phyloP scores from a whole-genome alignment of 2,888 invertebrate species.

The Pterostichus madidus region DNA sequence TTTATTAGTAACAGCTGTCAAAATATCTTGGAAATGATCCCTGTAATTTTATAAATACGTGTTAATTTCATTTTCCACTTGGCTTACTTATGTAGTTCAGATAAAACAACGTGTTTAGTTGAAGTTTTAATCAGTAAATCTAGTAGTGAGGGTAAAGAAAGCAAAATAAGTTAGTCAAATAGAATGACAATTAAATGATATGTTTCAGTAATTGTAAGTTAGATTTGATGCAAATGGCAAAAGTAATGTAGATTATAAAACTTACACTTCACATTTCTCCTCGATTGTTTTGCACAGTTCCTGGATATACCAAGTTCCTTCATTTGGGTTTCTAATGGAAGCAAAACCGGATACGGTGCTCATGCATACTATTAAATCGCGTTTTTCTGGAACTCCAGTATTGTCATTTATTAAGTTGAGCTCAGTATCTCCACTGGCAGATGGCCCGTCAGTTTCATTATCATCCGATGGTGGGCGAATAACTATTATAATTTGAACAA shows the following conservation, averaged over 20 bases:
- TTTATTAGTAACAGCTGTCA: slow-evolving; percentile 26
- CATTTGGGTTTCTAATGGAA: slow-evolving; percentile 72
- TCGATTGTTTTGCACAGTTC: slow-evolving; percentile 73
- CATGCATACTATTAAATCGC: slow-evolving; percentile 73
- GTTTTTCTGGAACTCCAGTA: slow-evolving; percentile 69
- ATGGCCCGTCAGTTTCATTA: slow-evolving; percentile 65
- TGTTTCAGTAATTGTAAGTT: too few relatives aligned
- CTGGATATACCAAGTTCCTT: slow-evolving; percentile 75
- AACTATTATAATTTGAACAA: not conserved
- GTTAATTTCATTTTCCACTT: not conserved
- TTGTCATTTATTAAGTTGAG: slow-evolving; percentile 36
- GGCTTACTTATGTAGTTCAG: too few relatives aligned
- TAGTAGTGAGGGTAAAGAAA: too few relatives aligned
- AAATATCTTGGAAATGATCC: slow-evolving; percentile 49
- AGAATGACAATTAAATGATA: too few relatives aligned
- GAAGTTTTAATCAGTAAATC: too few relatives aligned
- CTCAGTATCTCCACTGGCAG: slow-evolving; percentile 11
- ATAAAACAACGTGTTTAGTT: too few relatives aligned
- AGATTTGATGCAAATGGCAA: too few relatives aligned
- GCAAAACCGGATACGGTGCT: slow-evolving; percentile 74
- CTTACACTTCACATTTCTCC: slow-evolving; percentile 70
- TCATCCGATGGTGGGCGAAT: not conserved
- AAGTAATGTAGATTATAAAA: not conserved
- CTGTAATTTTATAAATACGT: slow-evolving; percentile 39
- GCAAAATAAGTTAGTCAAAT: too few relatives aligned